Percentiles rank a stretch among this genome's conserved stretches.
Evolutionary conservation across 2,797 vertebrate genomes (phyloP).

Genomic region (Octomys mimax): DNA sequence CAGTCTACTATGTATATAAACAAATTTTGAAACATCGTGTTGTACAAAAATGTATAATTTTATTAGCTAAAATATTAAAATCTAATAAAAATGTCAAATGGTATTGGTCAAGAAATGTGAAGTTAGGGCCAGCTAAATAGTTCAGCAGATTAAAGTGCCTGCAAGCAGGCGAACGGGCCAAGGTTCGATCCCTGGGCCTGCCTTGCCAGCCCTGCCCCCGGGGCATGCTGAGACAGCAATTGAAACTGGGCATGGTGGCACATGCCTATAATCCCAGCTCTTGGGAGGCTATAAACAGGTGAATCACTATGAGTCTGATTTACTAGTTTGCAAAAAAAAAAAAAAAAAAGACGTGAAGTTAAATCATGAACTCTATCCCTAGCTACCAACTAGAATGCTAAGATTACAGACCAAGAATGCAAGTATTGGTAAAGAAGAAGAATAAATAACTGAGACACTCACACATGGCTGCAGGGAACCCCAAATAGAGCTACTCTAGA

Average conservation of each 20-base stretch:
- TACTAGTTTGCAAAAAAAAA: too few species aligned
- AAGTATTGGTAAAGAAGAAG: neutral
- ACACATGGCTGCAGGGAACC: too few species aligned
- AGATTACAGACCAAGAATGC: neutral
- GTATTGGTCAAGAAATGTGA: neutral
- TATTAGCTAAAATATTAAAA: neutral
- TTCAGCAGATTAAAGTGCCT: too few species aligned
- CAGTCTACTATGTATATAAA: neutral
- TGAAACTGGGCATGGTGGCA: too few species aligned
- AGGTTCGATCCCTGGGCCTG: too few species aligned
- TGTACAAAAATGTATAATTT: neutral
- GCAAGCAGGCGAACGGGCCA: too few species aligned
- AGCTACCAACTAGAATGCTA: too few species aligned
- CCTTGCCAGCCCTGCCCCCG: too few species aligned
- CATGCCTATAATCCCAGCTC: too few species aligned
- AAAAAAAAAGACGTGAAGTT: neutral
- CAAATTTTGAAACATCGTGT: neutral
- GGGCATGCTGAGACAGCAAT: too few species aligned
- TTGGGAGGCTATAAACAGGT: too few species aligned
- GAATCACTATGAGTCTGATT: too few species aligned
- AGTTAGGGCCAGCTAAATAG: neutral
- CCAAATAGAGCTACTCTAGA: neutral
- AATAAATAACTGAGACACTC: accelerated
- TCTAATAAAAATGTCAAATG: neutral
- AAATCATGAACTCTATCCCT: neutral